Percentiles rank a stretch among this genome's conserved stretches.
Conservation (phyloP, 2,113 vertebrate genomes). For the Poicephalus meyeri region DNA sequence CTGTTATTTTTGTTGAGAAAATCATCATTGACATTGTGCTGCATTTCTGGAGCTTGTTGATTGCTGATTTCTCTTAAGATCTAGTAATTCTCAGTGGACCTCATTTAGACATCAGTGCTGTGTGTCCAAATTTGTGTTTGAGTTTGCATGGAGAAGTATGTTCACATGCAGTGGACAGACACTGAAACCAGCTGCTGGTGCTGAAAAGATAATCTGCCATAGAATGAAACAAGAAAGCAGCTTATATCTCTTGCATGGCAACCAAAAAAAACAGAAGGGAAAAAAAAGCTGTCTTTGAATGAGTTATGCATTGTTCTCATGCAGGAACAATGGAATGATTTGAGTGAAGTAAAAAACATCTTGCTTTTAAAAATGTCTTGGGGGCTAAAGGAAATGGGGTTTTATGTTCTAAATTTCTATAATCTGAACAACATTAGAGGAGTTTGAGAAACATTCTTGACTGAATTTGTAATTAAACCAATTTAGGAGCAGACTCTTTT, state of each 20-base stretch:
- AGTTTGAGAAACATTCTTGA: background rate
- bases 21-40: background rate
- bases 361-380: constrained; percentile 19
- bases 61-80: constrained; percentile 5
- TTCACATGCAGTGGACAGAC: background rate
- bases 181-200: background rate
- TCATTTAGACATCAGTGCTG: constrained; percentile 23
- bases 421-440: constrained; percentile 23
- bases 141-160: background rate
- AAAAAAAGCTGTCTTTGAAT: background rate
- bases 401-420: background rate
- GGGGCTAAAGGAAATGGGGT: background rate
- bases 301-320: background rate
- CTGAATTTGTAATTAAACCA: constrained; percentile 42
- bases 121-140: background rate
- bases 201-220: background rate
- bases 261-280: no score
- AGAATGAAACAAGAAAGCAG: background rate
- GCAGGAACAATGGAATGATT: background rate
- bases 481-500: background rate
- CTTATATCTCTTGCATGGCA: background rate
- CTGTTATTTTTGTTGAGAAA: constrained; percentile 46
- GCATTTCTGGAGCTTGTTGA: constrained; percentile 1
- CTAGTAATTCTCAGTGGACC: background rate
- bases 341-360: background rate